Base-by-base conservation (phyloP, 2,113 vertebrate genomes). In the Ceyx margarethae region DNA sequence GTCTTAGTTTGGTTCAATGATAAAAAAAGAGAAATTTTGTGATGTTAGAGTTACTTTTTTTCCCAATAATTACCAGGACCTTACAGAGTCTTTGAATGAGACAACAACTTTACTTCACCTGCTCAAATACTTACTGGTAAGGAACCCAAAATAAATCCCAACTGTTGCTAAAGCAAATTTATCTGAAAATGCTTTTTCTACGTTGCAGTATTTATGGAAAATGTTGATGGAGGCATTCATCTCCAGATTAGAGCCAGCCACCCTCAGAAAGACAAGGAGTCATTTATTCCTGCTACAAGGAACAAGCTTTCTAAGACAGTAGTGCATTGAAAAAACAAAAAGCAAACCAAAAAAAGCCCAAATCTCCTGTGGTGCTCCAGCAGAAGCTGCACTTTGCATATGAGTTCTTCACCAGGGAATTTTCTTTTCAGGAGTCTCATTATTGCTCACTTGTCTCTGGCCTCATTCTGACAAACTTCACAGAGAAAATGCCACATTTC, bases 391-490 rank as follows among this genome's bases (percentile, higher is more conserved):
- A 87, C 48, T 89, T 74, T 66, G 40, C 31, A 26, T 37, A 43
- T 13, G 20, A 64, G 67, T 61, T 51, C 58, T 85, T 35, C 66
- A 51, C 62, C 43, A 28, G 69, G 75, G 61, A 42, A 28, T 72
- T 79, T 76, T 68, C 67, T 73, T 35, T 97, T 97, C 94, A 95
- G 97, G 65, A 93, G 67, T 37, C 78, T 95, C 75, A 76, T 93
- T 82, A 96, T 61, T 76, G 79, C 90, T 85, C 73, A 62, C 85
- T 95, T 53, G 51, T 93, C 69, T 62, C 76, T 64, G 81, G 57
- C 45, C 65, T 69, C 64, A 48, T 91, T 85, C 93, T 92, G 91
- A 88, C 68, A 87, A 95, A 51, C 81, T 96, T 95, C 84, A 93
- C 37, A 37, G 73, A 58, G 43, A 87, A 94, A 94, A 87, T 60